Evolutionary conservation across 2,888 invertebrate species (phyloP), one percentile per base, ranked within the genome.

Genomic region (Gari tellinella): DNA sequence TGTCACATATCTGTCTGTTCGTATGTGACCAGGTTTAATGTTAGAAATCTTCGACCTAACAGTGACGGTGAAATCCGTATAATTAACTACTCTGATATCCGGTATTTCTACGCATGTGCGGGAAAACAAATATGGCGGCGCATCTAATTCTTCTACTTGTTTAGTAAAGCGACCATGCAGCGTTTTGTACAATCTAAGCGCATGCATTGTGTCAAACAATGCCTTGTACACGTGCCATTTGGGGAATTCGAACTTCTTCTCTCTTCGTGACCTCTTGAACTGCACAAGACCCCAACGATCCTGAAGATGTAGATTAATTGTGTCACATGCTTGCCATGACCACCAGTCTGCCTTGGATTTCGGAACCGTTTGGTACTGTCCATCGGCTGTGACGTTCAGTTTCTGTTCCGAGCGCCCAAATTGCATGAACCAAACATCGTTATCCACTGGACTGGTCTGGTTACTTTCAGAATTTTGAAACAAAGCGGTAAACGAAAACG

Each of bases 231-330:
- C 74, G 17, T 75, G 70, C 82, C 85, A 83, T 49, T 72, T 68
- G 4, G 67, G 60, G 45, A 68, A 80, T 10, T 38, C 49, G 38
- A 83, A 73, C 10, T 37, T 61, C 43, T 70, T 73, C 37, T 77
- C 65, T n/a, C 23, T 19, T 10, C 61, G 45, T n/a, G 52, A 55
- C 26, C 55, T 55, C 41, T 72, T 76, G 31, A 88, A 88, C 66
- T 86, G 86, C 4, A 88, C 69, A 46, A 88, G 63, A 7, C 87
- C 87, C 87, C 87, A 72, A n/a, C 77, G 25, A 41, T 77, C 77
- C 48, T 77, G 77, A 17, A 77, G 49, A 51, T 72, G 77, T 5
- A 72, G 45, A 57, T 77, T 77, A 5, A 77, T 64, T 14, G 72
- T 45, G 23, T 60, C 77, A 31, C 72, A 72, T n/a, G 68, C 72